Evolutionary conservation across 2,888 invertebrate species (phyloP).

Genomic region (Bimastos eiseni): DNA sequence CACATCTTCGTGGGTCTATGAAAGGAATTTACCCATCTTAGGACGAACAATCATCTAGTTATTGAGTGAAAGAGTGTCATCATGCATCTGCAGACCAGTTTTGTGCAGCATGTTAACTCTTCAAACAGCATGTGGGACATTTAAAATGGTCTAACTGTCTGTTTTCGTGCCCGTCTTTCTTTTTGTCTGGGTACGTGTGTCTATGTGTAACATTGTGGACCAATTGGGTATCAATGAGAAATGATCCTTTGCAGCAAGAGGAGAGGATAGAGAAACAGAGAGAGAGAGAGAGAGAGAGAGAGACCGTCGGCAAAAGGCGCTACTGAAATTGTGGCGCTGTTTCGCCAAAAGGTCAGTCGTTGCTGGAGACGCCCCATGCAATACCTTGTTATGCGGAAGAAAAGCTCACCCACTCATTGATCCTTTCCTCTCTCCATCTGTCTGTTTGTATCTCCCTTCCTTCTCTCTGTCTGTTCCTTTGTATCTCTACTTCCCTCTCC

Average conservation of each 20-base stretch:
- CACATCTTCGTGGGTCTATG: no score
- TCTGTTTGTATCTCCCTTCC: not conserved
- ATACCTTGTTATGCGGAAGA: not conserved
- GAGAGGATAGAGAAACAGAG: not conserved
- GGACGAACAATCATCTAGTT: no score
- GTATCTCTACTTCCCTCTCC: not conserved
- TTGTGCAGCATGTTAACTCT: no score
- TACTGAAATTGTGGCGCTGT: not conserved
- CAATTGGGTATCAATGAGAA: not conserved
- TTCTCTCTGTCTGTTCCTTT: not conserved
- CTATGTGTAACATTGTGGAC: not conserved
- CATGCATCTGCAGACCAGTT: no score
- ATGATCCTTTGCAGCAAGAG: not conserved
- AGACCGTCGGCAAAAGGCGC: not conserved
- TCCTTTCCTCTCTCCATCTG: not conserved
- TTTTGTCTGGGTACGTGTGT: slow-evolving; percentile 8
- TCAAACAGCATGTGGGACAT: not conserved
- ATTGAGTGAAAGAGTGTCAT: no score
- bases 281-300: no score
- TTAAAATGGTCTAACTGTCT: slow-evolving; percentile 22
- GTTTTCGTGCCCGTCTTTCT: slow-evolving; percentile 17
- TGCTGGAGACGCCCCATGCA: not conserved
- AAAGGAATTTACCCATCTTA: no score
- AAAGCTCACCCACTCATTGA: no score
- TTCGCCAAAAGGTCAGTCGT: not conserved